Evolutionary conservation across 2,113 vertebrate species (phyloP).

Genomic region (Lepisosteus oculatus): DNA sequence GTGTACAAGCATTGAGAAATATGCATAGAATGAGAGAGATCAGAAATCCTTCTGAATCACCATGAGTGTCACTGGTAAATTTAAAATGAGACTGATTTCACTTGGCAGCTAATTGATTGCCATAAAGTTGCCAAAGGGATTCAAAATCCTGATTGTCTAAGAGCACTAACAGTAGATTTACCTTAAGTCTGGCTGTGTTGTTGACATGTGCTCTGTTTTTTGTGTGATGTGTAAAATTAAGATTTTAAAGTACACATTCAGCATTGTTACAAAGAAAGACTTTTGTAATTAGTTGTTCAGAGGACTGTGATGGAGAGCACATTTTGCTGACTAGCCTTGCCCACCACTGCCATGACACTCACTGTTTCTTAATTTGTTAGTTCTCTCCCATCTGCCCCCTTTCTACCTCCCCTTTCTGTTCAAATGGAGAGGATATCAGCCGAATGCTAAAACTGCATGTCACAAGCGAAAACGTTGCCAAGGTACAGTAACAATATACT

Average conservation of each 20-base stretch:
- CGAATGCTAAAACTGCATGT: conserved; percentile 87
- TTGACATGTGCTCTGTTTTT: background rate
- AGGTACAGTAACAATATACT: conserved; percentile 85
- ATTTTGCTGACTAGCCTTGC: conserved; percentile 42
- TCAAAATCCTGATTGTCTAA: background rate
- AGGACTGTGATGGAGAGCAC: conserved; percentile 23
- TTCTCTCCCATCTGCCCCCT: conserved; percentile 91
- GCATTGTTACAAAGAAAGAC: background rate
- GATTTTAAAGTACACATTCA: background rate
- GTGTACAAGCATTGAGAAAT: too few relatives aligned
- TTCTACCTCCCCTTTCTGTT: conserved; percentile 98
- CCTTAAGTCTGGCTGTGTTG: too few relatives aligned
- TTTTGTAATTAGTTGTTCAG: background rate
- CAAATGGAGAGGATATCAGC: conserved; percentile 99
- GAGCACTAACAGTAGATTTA: background rate
- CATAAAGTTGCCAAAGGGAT: background rate
- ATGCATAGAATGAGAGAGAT: too few relatives aligned
- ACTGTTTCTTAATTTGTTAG: conserved; percentile 95
- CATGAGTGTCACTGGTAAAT: too few relatives aligned
- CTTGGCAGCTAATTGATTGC: background rate
- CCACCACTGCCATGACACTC: conserved; percentile 77
- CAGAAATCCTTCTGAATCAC: too few relatives aligned
- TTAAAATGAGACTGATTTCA: background rate
- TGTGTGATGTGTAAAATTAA: background rate
- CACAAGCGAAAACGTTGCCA: conserved; percentile 93